Evolutionary conservation across 2,888 invertebrate species (phyloP).

Genomic region (Synanthedon myopaeformis): DNA sequence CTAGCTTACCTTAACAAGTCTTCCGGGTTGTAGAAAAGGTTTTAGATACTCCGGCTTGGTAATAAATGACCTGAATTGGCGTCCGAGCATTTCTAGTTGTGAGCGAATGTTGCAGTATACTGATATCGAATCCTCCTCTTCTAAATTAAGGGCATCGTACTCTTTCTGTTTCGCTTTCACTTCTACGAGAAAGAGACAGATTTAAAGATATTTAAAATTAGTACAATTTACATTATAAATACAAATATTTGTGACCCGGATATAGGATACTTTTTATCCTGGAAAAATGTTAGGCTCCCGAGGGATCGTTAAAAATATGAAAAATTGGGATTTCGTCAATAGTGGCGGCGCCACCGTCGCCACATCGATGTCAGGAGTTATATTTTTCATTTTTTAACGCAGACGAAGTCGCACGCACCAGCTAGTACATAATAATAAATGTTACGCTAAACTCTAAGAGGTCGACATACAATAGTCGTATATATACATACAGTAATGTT

Average conservation of each 20-base stretch:
- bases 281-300: too few relatives aligned
- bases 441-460: too few relatives aligned
- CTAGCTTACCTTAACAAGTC: constrained; percentile 83
- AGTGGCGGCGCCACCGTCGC: too few relatives aligned
- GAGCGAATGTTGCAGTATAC: constrained; percentile 88
- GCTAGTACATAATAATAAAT: too few relatives aligned
- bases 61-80: constrained; percentile 82
- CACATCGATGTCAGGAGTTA: too few relatives aligned
- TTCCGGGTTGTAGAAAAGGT: constrained; percentile 94
- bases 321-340: too few relatives aligned
- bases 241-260: background rate
- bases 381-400: too few relatives aligned
- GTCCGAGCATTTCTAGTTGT: constrained; percentile 80
- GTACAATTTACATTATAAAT: background rate
- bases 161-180: constrained; percentile 75
- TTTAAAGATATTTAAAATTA: background rate
- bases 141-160: constrained; percentile 74
- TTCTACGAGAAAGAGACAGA: constrained; percentile 47
- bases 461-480: too few relatives aligned
- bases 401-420: too few relatives aligned
- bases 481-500: too few relatives aligned
- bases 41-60: constrained; percentile 89
- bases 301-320: too few relatives aligned
- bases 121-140: constrained; percentile 80
- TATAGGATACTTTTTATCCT: background rate